Percentiles rank a stretch among this genome's conserved stretches.
phyloP scores from a whole-genome alignment of 2,797 vertebrate species.

The Luscinia luscinia region DNA sequence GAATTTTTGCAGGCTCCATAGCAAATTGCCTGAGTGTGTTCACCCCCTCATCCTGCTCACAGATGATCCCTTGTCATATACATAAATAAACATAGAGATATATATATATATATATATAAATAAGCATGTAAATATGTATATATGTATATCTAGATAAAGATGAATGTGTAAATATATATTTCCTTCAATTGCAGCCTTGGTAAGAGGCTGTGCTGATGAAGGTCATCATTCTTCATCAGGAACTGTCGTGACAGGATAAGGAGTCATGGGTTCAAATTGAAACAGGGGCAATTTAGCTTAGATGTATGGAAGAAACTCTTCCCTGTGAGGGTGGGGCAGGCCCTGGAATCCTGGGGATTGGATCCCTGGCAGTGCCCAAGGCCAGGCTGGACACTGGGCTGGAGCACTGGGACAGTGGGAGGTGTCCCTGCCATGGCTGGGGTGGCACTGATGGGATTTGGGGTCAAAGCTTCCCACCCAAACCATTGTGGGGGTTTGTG shows the following conservation, averaged over 20 bases:
- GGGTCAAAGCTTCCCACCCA: neutral
- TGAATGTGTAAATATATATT: fast-evolving
- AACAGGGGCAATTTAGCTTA: neutral
- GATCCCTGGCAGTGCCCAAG: neutral
- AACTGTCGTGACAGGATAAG: neutral
- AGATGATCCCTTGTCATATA: no score
- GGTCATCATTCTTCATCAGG: neutral
- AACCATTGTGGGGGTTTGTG: neutral
- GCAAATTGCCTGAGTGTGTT: neutral
- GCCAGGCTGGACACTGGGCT: neutral
- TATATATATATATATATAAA: neutral
- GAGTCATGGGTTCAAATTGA: neutral
- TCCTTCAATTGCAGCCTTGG: neutral
- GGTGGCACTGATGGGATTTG: neutral
- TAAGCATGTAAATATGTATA: neutral
- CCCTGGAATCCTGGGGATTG: no score
- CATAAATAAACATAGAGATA: neutral
- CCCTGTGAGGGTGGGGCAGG: neutral
- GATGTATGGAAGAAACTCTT: neutral
- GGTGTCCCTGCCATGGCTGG: neutral
- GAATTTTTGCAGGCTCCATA: neutral
- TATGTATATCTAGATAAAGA: neutral
- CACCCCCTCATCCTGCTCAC: neutral
- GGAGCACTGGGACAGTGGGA: neutral
- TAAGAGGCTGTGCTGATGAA: neutral